A percentile compares a stretch with the other conserved stretches of the same genome.
These are phyloP conservation scores for Apeira syringaria DNA, from an alignment of 2,888 invertebrate species.

Conservation along the genomic window DNA sequence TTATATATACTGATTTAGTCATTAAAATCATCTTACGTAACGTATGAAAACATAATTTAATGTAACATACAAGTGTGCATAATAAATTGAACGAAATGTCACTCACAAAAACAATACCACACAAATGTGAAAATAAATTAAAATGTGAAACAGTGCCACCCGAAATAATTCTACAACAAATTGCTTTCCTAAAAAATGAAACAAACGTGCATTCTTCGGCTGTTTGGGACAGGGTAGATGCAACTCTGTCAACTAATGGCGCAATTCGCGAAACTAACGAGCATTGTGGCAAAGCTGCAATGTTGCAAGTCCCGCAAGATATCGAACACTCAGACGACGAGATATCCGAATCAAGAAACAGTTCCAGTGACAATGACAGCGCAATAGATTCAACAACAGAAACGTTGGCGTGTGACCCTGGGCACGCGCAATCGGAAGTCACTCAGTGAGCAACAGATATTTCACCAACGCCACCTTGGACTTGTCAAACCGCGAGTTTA, in stretches of 20 bases:
- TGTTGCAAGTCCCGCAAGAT: constrained; percentile 40
- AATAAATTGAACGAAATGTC: no score
- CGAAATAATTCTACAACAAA: constrained; percentile 11
- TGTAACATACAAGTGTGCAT: no score
- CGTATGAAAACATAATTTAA: no score
- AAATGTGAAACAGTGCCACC: constrained; percentile 10
- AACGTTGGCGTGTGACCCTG: constrained; percentile 32
- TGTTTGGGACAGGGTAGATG: constrained; percentile 17
- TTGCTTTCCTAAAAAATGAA: constrained; percentile 7
- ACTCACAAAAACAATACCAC: constrained; percentile 3
- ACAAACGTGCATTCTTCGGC: no score
- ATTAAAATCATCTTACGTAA: no score
- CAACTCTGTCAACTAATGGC: constrained; percentile 31
- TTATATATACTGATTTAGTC: no score
- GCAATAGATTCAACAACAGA: constrained; percentile 30
- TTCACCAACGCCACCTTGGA: constrained; percentile 13
- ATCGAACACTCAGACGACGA: constrained; percentile 36
- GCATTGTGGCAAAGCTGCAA: constrained; percentile 22
- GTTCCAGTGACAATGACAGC: constrained; percentile 29
- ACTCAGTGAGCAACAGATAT: constrained; percentile 40
- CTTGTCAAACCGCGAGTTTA: constrained; percentile 11
- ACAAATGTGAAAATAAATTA: constrained; percentile 3
- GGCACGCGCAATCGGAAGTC: constrained; percentile 31
- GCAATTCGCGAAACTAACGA: constrained; percentile 29
- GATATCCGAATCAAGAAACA: constrained; percentile 32